These are phyloP conservation scores for Scomber japonicus DNA, from an alignment of 2,113 vertebrate species.

Conservation along the genomic window DNA sequence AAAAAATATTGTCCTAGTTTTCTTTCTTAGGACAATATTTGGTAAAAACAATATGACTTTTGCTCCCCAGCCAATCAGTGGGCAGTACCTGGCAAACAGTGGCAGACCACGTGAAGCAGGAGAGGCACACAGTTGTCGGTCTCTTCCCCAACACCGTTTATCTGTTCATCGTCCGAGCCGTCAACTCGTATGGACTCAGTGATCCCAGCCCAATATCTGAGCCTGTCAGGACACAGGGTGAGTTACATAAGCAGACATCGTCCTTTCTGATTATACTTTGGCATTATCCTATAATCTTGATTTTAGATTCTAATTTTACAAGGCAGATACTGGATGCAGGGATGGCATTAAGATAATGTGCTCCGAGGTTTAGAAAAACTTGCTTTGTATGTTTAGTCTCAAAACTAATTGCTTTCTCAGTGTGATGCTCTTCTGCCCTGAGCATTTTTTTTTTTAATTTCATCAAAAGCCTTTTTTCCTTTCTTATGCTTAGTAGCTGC, in stretches of 20 bases:
- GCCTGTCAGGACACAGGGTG: constrained; percentile 92
- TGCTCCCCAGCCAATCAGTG: constrained; percentile 85
- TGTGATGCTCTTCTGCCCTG: constrained; percentile 50
- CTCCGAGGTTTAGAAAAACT: constrained; percentile 33
- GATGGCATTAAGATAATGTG: constrained; percentile 45
- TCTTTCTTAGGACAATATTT: background rate
- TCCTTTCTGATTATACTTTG: background rate
- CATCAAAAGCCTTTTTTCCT: constrained; percentile 42
- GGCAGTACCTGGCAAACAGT: constrained; percentile 94
- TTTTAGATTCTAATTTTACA: constrained; percentile 34
- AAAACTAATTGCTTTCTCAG: constrained; percentile 63
- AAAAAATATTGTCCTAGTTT: background rate
- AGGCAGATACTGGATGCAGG: constrained; percentile 16
- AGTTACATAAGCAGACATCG: constrained; percentile 33
- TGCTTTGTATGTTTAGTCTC: background rate
- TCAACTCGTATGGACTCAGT: constrained; percentile 91
- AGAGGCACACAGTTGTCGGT: constrained; percentile 89
- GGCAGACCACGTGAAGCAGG: constrained; percentile 88
- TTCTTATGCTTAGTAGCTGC: constrained; percentile 29
- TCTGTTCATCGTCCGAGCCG: constrained; percentile 92
- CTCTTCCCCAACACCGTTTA: constrained; percentile 92
- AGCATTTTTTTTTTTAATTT: constrained; percentile 59
- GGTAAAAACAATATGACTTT: background rate
- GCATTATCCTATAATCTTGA: background rate
- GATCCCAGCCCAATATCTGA: constrained; percentile 94